Evolutionary conservation across 2,797 vertebrate genomes (phyloP).

Genomic region (Spatula versicolor): DNA sequence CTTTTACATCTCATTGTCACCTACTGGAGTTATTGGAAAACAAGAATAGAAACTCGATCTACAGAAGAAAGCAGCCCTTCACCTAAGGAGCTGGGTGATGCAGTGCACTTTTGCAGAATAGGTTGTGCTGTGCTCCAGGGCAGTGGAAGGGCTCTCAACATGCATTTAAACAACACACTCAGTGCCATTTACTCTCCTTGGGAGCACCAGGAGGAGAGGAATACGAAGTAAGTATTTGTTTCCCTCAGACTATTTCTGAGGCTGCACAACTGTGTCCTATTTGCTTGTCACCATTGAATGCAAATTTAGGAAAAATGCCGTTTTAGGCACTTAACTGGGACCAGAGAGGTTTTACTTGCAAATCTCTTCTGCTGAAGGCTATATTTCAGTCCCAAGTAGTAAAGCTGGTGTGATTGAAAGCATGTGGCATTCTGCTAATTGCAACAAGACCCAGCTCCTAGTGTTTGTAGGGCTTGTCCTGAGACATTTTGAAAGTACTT

Average conservation of each 20-base stretch:
- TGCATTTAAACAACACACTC: neutral
- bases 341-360: neutral
- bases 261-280: neutral
- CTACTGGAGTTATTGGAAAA: neutral
- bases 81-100: neutral
- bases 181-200: neutral
- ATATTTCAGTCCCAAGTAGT: neutral
- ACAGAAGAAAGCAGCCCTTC: neutral
- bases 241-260: neutral
- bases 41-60: neutral
- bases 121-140: neutral
- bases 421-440: neutral
- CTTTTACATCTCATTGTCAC: neutral
- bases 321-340: neutral
- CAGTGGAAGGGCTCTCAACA: neutral
- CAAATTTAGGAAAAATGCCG: neutral
- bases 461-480: neutral
- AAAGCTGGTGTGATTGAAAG: neutral
- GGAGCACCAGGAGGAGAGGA: neutral
- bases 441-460: neutral
- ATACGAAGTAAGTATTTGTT: neutral
- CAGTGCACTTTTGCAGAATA: neutral
- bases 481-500: neutral
- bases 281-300: neutral
- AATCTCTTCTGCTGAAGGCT: neutral